Percentiles rank a stretch among this genome's conserved stretches.
These are phyloP conservation scores for Teleopsis dalmanni DNA, from an alignment of 1,140 invertebrate species.

Conservation along the genomic window DNA sequence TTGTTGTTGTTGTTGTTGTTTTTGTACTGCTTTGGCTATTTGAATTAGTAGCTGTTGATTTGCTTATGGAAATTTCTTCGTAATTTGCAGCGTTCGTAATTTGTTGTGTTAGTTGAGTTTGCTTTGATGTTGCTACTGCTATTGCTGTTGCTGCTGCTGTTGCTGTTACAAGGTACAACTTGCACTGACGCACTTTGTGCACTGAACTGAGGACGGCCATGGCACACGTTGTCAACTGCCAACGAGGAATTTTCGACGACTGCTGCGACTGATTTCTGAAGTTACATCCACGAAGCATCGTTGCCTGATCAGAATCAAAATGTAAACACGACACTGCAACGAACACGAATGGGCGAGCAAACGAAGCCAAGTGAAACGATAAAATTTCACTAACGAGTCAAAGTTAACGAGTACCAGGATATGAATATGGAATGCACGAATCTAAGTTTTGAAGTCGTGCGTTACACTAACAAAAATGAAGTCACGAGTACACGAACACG, in stretches of 20 bases:
- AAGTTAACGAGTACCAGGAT: too few relatives aligned
- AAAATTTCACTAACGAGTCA: too few relatives aligned
- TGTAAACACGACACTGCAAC: too few relatives aligned
- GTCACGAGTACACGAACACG: background rate
- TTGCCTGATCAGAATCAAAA: too few relatives aligned
- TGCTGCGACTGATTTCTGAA: conserved; percentile 9
- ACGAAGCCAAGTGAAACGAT: too few relatives aligned
- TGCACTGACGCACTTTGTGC: conserved; percentile 20
- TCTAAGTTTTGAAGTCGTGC: too few relatives aligned
- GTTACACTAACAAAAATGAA: too few relatives aligned
- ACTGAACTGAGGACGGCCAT: conserved; percentile 25
- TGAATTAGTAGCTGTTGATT: background rate
- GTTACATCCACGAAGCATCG: conserved; percentile 10
- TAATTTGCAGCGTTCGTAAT: background rate
- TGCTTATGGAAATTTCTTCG: background rate
- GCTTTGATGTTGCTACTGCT: background rate
- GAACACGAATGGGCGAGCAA: too few relatives aligned
- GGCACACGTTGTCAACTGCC: conserved; percentile 30
- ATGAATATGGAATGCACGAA: too few relatives aligned
- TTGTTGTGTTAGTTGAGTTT: conserved; percentile 3
- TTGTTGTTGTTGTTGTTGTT: conserved; percentile 9
- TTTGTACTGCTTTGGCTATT: conserved; percentile 5
- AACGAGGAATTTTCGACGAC: conserved; percentile 13
- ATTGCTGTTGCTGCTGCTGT: background rate
- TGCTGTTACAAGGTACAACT: conserved; percentile 13